phyloP scores from a whole-genome alignment of 2,797 vertebrate species.

The Siniperca undulata region DNA sequence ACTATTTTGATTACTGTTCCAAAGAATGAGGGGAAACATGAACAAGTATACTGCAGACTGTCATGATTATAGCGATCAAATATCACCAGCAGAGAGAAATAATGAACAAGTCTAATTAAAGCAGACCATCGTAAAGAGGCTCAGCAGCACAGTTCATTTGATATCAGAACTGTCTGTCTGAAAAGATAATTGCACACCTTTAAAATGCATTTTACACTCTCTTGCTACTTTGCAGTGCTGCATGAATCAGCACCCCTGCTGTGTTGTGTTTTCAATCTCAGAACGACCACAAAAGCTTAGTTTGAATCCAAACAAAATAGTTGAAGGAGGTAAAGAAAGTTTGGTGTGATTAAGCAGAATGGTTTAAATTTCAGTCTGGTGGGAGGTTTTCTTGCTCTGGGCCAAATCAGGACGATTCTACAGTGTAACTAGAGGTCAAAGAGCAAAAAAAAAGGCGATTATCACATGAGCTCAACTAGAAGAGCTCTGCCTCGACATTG shows the following conservation, averaged over 20 bases:
- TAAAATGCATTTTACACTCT: background rate
- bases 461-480: background rate
- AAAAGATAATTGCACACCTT: constrained; percentile 11
- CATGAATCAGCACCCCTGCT: background rate
- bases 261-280: background rate
- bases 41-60: background rate
- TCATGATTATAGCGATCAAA: constrained; percentile 43
- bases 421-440: background rate
- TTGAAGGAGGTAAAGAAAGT: background rate
- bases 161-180: background rate
- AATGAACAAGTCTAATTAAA: background rate
- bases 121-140: background rate
- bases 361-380: background rate
- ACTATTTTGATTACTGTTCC: constrained; percentile 42
- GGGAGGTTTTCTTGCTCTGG: too few relatives aligned
- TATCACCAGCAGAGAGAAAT: constrained; percentile 11
- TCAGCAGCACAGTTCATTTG: background rate
- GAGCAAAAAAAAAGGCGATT: background rate
- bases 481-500: background rate
- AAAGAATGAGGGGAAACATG: constrained; percentile 9
- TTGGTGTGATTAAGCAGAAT: background rate
- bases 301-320: background rate
- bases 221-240: background rate
- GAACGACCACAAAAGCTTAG: background rate
- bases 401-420: too few relatives aligned